These are phyloP conservation scores for Scalopus aquaticus DNA, from an alignment of 2,113 vertebrate species.

Conservation along the genomic window DNA sequence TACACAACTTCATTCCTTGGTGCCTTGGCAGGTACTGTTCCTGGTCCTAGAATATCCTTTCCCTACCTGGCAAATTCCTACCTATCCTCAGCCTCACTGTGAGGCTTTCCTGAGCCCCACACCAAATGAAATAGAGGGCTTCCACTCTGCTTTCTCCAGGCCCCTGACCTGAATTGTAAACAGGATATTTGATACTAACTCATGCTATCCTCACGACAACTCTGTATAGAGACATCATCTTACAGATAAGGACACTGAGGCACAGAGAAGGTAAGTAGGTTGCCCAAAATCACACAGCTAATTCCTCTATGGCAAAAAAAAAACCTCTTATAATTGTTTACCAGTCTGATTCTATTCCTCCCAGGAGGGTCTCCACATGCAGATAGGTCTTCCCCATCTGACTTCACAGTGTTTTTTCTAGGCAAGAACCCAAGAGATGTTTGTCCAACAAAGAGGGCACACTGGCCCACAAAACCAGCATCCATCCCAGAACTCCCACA, in stretches of 20 bases:
- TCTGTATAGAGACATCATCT: neutral
- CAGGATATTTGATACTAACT: neutral
- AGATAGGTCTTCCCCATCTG: neutral
- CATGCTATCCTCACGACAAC: neutral
- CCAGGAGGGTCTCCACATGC: neutral
- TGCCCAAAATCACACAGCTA: neutral
- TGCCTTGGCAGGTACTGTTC: neutral
- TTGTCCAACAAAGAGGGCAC: neutral
- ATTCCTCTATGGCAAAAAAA: neutral
- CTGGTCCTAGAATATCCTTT: neutral
- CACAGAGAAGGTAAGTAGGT: neutral
- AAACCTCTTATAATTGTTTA: neutral
- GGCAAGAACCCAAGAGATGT: neutral
- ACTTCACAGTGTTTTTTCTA: neutral
- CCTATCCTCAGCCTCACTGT: neutral
- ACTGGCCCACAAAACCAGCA: neutral
- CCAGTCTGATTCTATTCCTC: neutral
- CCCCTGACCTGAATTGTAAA: neutral
- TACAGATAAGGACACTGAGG: neutral
- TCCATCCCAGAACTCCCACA: neutral
- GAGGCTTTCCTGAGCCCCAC: neutral
- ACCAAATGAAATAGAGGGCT: neutral
- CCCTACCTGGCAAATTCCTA: neutral
- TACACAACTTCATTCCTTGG: neutral
- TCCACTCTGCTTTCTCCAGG: neutral